Conservation (phyloP, 2,797 vertebrate genomes). For the Propithecus deckenii region DNA sequence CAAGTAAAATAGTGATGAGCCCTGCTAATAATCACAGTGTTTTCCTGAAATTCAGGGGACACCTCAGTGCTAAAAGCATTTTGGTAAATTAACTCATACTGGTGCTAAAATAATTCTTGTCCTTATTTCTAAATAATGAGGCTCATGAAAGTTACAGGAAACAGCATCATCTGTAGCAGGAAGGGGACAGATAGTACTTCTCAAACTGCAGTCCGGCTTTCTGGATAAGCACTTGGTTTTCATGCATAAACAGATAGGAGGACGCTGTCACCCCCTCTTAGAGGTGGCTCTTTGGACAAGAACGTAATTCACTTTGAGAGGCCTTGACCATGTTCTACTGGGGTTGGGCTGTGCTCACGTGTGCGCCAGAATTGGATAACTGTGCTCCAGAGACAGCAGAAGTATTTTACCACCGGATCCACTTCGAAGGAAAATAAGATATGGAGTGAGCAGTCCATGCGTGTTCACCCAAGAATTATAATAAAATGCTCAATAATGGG, state of each 20-base stretch:
- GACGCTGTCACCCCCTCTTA: neutral
- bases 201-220: neutral
- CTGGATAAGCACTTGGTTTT: neutral
- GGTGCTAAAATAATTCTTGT: neutral
- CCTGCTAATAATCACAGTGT: neutral
- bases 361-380: rapidly evolving
- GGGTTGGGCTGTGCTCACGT: neutral
- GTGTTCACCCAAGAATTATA: neutral
- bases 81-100: neutral
- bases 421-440: neutral
- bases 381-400: neutral
- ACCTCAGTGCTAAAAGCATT: rapidly evolving
- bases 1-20: rapidly evolving
- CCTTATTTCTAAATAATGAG: neutral
- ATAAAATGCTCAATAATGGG: too few relatives aligned
- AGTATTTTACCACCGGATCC: neutral
- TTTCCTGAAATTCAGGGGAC: neutral
- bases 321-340: rapidly evolving
- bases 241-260: rapidly evolving
- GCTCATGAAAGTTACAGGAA: neutral
- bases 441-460: rapidly evolving
- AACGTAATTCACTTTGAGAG: rapidly evolving
- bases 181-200: neutral
- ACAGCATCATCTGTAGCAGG: neutral
- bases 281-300: neutral